Base-by-base conservation (phyloP, 2,797 vertebrate species). In the Myotis daubentonii region DNA sequence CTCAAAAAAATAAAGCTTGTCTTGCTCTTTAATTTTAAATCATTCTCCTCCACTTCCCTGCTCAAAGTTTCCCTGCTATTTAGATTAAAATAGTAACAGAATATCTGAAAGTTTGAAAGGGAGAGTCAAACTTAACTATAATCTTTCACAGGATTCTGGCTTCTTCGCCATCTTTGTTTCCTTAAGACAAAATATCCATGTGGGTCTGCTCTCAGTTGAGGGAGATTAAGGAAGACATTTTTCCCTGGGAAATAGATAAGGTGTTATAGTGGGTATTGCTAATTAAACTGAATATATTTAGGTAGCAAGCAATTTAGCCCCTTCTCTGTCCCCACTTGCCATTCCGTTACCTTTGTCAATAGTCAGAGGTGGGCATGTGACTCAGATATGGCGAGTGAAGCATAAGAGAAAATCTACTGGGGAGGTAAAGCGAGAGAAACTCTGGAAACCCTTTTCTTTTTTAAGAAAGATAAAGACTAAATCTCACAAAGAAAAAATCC, bases 11-110 rank as follows among this genome's bases (percentile, higher is more conserved):
- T 76, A 87, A 85, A 80, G 11, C 70, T 62, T 33, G 25, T 70
- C 68, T 70, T 88, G 10, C n/a, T 86, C 47, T 93, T 93, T 87
- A 83, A 78, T 87, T 93, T 88, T 80, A 36, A 74, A 20, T 78
- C 49, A 75, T 17, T 86, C 65, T 92, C 11, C 47, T 78, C 36
- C 33, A 74, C 12, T 49, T 75, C 49, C 22, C 65, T 65, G 4
- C 17, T 49, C 74, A 8, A 74, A 84, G 30, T 65, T 51, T 57
- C 53, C 74, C 82, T 82, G 11, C 17, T 41, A 62, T 81, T 90
- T 82, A 71, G 65, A 85, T 86, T 81, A 74, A 22, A 93, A 92
- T 49, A n/a, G 36, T 55, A 65, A 71, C 49, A 41, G 74, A 72
- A 41, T 66, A 82, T 28, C n/a, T 49, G 49, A 44, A 71, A 33